Conservation (phyloP, 2,113 vertebrate species). For the Labeo rohita region DNA sequence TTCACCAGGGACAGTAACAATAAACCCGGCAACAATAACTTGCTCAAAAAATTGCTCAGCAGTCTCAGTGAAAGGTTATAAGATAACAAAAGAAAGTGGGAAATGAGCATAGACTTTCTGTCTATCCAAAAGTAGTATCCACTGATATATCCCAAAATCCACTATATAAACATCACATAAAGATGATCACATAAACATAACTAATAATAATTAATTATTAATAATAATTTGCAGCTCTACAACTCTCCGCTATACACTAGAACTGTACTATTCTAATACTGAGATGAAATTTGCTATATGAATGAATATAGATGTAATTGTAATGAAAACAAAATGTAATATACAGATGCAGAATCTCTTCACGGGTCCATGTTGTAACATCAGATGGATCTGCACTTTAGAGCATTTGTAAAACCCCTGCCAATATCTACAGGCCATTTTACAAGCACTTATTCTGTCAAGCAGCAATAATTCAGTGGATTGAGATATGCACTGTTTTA, state of each 20-base stretch:
- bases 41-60: not conserved
- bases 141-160: too few species aligned
- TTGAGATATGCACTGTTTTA: constrained; percentile 20
- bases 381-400: constrained; percentile 37
- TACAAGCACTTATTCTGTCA: constrained; percentile 58
- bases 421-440: constrained; percentile 35
- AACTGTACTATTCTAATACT: not conserved
- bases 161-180: too few species aligned
- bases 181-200: too few species aligned
- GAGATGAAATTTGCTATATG: not conserved
- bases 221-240: not conserved
- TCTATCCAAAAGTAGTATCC: not conserved
- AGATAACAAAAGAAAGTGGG: not conserved
- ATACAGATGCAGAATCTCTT: not conserved
- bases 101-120: not conserved
- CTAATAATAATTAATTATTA: too few species aligned
- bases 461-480: constrained; percentile 46
- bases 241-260: not conserved
- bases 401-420: constrained; percentile 15
- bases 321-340: not conserved
- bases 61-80: not conserved
- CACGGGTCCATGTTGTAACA: constrained; percentile 1
- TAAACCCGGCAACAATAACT: not conserved
- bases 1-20: too few species aligned
- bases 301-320: not conserved